Evolutionary conservation across 2,888 invertebrate species (phyloP).

Genomic region (Euplexia lucipara): DNA sequence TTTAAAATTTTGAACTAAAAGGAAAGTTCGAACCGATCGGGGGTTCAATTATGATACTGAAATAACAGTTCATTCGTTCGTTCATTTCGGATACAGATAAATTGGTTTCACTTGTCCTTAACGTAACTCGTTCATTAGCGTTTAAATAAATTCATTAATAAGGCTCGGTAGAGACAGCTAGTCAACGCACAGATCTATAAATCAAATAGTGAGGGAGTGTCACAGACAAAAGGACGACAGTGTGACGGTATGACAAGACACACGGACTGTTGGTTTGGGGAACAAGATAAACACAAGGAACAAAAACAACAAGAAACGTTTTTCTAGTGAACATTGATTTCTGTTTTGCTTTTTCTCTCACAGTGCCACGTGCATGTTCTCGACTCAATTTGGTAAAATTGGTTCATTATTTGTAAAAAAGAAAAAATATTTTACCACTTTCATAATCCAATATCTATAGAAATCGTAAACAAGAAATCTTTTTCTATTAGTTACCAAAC

Average conservation of each 20-base stretch:
- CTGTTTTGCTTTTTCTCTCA: too few relatives aligned
- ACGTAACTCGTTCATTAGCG: constrained; percentile 90
- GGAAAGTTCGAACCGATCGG: constrained; percentile 59
- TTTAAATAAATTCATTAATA: constrained; percentile 91
- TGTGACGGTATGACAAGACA: constrained; percentile 73
- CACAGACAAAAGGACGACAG: constrained; percentile 88
- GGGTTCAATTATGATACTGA: constrained; percentile 78
- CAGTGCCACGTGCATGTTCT: too few relatives aligned
- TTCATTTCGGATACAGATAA: constrained; percentile 80
- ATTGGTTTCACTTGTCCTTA: constrained; percentile 87
- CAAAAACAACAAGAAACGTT: background rate
- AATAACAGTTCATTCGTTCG: constrained; percentile 76
- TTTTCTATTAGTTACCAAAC: too few relatives aligned
- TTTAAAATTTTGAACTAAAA: constrained; percentile 57
- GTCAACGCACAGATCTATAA: constrained; percentile 89
- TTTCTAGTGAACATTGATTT: background rate
- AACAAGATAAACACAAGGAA: constrained; percentile 39
- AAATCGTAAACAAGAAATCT: too few relatives aligned
- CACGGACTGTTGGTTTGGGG: constrained; percentile 61
- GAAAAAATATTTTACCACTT: too few relatives aligned
- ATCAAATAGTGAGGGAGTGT: constrained; percentile 91
- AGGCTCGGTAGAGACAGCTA: constrained; percentile 84
- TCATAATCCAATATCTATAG: too few relatives aligned
- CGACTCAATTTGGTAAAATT: too few relatives aligned
- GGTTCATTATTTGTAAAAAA: too few relatives aligned